These are phyloP conservation scores for Euclidia mi DNA, from an alignment of 2,888 invertebrate genomes.

Conservation along the genomic window DNA sequence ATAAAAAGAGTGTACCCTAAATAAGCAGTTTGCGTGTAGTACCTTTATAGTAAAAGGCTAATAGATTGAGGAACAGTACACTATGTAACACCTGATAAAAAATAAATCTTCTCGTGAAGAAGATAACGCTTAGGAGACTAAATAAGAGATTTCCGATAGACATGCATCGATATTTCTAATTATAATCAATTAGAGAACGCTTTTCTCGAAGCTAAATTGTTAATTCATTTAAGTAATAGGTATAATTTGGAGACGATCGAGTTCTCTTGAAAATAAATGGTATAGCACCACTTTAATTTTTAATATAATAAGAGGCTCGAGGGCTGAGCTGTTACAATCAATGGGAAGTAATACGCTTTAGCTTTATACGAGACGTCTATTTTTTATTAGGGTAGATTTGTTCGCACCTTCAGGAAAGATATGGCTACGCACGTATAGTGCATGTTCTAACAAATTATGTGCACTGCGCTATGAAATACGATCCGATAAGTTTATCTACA, in stretches of 20 bases:
- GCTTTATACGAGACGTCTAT: not conserved
- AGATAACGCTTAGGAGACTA: constrained; percentile 25
- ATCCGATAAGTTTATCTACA: no score
- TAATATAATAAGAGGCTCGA: constrained; percentile 40
- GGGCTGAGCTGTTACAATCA: constrained; percentile 34
- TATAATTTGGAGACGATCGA: constrained; percentile 52
- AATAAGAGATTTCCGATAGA: constrained; percentile 29
- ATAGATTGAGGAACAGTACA: constrained; percentile 39
- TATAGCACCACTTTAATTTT: constrained; percentile 46
- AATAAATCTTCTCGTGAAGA: constrained; percentile 40
- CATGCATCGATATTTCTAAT: constrained; percentile 35
- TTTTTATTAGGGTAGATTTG: constrained; percentile 5
- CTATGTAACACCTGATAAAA: constrained; percentile 30
- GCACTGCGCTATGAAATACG: not conserved
- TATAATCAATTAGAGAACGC: constrained; percentile 37
- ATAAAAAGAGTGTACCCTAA: constrained; percentile 17
- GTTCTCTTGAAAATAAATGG: constrained; percentile 46
- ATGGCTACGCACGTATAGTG: not conserved
- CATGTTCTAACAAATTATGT: not conserved
- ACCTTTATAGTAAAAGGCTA: constrained; percentile 31
- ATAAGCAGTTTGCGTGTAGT: constrained; percentile 19
- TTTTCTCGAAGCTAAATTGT: constrained; percentile 53
- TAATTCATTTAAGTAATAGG: constrained; percentile 60
- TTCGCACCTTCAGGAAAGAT: not conserved
- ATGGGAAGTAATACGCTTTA: constrained; percentile 12